Conservation (phyloP, 2,888 invertebrate genomes). For the Trachelus iudaicus region DNA sequence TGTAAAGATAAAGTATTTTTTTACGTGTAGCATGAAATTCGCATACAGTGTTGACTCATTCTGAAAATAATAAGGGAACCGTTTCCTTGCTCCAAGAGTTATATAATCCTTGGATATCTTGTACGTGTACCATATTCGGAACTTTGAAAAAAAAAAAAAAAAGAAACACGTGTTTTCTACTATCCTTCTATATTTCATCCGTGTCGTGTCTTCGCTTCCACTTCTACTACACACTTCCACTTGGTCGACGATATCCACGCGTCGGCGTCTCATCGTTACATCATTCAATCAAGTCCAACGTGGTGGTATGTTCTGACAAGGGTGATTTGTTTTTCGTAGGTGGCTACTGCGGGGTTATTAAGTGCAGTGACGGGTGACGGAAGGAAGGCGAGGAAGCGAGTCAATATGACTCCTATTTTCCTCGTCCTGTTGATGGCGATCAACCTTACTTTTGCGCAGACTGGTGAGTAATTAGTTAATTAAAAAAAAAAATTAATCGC, state of each 20-base stretch:
- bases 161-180: not conserved
- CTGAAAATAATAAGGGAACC: not conserved
- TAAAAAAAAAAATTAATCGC: slow-evolving; percentile 25
- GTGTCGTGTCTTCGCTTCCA: not conserved
- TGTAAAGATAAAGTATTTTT: slow-evolving; percentile 30
- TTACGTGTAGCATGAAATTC: slow-evolving; percentile 15
- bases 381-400: slow-evolving; percentile 57
- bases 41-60: not conserved
- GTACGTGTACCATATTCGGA: not conserved
- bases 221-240: not conserved
- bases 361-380: slow-evolving; percentile 60
- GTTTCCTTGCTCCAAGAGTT: not conserved
- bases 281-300: not conserved
- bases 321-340: slow-evolving; percentile 55
- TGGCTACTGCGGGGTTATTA: slow-evolving; percentile 57
- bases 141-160: too few relatives aligned
- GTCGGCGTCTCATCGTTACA: not conserved
- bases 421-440: slow-evolving; percentile 64
- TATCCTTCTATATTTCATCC: not conserved
- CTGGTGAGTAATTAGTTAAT: slow-evolving; percentile 59
- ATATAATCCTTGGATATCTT: not conserved
- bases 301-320: slow-evolving; percentile 45
- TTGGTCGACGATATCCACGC: not conserved
- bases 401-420: slow-evolving; percentile 65
- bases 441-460: slow-evolving; percentile 64